Base-by-base conservation (phyloP, 2,113 vertebrate species). In the Sciurus niger region DNA sequence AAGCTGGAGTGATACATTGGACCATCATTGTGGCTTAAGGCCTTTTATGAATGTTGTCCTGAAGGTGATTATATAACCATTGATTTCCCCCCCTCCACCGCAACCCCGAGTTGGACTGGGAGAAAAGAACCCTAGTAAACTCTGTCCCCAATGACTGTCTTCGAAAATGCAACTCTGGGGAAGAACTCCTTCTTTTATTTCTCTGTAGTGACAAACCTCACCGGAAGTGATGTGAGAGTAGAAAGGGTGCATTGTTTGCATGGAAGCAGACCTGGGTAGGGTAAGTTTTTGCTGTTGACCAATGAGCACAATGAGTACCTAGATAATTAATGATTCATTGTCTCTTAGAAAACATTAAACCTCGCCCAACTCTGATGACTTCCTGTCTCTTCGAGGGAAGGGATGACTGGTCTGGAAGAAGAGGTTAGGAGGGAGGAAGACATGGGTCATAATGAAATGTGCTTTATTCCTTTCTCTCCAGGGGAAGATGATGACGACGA, bases 401-500 rank as follows among this genome's bases (percentile, higher is more conserved):
- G 48, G 58, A 22, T 48, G 40, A 12, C 0, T 28, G 30, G n/a
- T 40, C 79, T 4, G 0, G 24, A 53, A 90, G 53, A 25, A 51
- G n/a, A 40, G n/a, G 51, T 4, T 4, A 46, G 37, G 48, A 84
- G 48, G 40, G 4, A 55, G 17, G 58, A 84, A 40, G 30, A 22
- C 30, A 22, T 28, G 30, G 8, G 22, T 34, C 0, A 1, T 87
- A 18, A 89, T 85, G 92, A 43, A 94, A n/a, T 72, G 10, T 93
- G 28, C 25, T 84, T 86, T 53, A 3, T 28, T 96, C 80, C 4
- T 90, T 97, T 98, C 90, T 96, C 88, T 93, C 11, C 89, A 99
- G 99, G 99, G 46, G 99, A 99, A 95, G 99, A 99, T 1, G 99
- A 99, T 0, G 99, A 99, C 0, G 99, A 99, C 0, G 99, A 99